Conservation (phyloP, 1,140 invertebrate genomes). For the Caerostris extrusa region DNA sequence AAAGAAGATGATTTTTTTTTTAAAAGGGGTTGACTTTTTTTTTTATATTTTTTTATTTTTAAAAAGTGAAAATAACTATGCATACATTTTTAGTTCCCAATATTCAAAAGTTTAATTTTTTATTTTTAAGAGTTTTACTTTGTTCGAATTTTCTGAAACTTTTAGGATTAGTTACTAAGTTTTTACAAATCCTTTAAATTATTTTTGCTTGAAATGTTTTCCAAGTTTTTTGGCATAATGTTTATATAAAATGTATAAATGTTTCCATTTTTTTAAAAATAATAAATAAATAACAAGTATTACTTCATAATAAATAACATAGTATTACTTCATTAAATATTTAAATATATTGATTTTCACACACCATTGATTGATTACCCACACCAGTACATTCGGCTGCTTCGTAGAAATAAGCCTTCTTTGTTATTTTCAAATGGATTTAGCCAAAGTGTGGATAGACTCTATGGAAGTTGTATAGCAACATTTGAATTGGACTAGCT, state of each 20-base stretch:
- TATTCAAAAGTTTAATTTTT: slow-evolving; percentile 2
- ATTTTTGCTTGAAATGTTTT: too few species aligned
- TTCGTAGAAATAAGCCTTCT: slow-evolving; percentile 16
- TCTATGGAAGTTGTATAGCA: slow-evolving; percentile 25
- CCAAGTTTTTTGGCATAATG: too few species aligned
- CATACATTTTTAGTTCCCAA: neutral
- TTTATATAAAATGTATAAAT: too few species aligned
- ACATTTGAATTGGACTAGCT: slow-evolving; percentile 46
- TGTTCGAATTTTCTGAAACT: too few species aligned
- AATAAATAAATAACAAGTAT: too few species aligned
- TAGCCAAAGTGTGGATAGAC: slow-evolving; percentile 34
- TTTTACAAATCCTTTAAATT: too few species aligned
- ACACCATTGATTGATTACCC: neutral
- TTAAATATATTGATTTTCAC: too few species aligned
- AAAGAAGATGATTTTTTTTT: neutral
- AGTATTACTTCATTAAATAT: too few species aligned
- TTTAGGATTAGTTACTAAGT: too few species aligned
- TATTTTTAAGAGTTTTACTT: too few species aligned
- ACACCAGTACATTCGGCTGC: slow-evolving; percentile 14
- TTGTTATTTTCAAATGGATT: slow-evolving; percentile 66
- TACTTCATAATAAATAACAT: too few species aligned
- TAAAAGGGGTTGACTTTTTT: neutral
- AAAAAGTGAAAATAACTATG: neutral
- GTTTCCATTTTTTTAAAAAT: too few species aligned
- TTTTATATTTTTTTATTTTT: neutral